Evolutionary conservation across 1,140 invertebrate genomes (phyloP).

Genomic region (Lethrus apterus): DNA sequence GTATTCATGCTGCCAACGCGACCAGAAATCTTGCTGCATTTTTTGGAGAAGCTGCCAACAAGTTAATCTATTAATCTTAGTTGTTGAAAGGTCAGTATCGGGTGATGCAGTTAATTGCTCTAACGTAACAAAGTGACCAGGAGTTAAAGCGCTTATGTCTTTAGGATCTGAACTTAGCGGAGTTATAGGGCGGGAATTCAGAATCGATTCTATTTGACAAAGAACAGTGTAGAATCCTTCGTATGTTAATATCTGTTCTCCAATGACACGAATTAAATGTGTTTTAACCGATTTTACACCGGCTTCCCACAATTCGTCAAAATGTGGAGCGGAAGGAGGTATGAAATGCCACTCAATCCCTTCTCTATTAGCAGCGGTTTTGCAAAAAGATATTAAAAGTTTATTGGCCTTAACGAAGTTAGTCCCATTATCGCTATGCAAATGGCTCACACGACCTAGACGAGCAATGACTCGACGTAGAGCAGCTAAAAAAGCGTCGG

Average conservation of each 20-base stretch:
- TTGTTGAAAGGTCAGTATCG: neutral
- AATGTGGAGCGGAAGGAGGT: slow-evolving; percentile 16
- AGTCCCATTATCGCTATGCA: slow-evolving; percentile 39
- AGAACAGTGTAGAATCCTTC: slow-evolving; percentile 15
- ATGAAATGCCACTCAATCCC: slow-evolving; percentile 22
- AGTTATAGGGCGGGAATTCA: neutral
- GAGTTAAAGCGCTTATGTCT: neutral
- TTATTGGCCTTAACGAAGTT: slow-evolving; percentile 36
- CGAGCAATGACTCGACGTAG: slow-evolving; percentile 37
- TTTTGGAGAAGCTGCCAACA: neutral
- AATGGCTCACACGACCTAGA: slow-evolving; percentile 26
- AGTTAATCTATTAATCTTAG: neutral
- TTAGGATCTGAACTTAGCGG: neutral
- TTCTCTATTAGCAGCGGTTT: neutral
- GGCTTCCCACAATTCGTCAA: slow-evolving; percentile 19
- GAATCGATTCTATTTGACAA: slow-evolving; percentile 16
- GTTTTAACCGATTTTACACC: slow-evolving; percentile 15
- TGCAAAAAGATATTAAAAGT: neutral
- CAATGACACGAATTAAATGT: slow-evolving; percentile 10
- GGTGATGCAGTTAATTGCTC: neutral
- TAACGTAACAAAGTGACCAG: neutral
- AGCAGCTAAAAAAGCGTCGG: slow-evolving; percentile 35
- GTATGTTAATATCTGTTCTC: slow-evolving; percentile 9
- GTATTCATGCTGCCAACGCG: slow-evolving; percentile 1
- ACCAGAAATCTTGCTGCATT: neutral